These are phyloP conservation scores for Trichomalopsis sarcophagae DNA, from an alignment of 1,140 invertebrate genomes.

Conservation along the genomic window DNA sequence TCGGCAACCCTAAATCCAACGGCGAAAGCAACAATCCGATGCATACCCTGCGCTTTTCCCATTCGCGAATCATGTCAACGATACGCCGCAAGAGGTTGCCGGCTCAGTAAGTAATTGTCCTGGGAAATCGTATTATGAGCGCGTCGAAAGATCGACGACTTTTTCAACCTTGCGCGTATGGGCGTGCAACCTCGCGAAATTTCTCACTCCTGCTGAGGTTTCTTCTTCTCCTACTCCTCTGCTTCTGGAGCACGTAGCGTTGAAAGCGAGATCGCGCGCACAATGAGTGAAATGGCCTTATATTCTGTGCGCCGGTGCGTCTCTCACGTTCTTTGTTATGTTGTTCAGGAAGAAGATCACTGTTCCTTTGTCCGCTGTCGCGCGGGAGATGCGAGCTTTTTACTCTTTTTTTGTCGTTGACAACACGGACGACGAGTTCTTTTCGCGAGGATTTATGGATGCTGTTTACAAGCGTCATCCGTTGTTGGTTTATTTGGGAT, in stretches of 20 bases:
- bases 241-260: neutral
- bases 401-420: too few species aligned
- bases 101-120: slow-evolving; percentile 27
- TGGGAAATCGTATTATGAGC: slow-evolving; percentile 46
- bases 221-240: neutral
- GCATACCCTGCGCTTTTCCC: neutral
- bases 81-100: neutral
- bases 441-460: too few species aligned
- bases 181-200: slow-evolving; percentile 4
- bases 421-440: too few species aligned
- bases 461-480: too few species aligned
- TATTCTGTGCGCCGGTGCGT: neutral
- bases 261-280: neutral
- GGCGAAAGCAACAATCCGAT: slow-evolving; percentile 39
- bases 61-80: slow-evolving; percentile 29
- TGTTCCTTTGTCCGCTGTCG: too few species aligned
- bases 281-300: slow-evolving; percentile 37
- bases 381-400: too few species aligned
- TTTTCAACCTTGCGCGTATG: neutral
- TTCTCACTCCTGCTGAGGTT: slow-evolving; percentile 13
- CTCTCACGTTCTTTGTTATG: slow-evolving; percentile 14
- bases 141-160: slow-evolving; percentile 47
- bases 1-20: neutral
- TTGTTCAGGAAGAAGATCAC: too few species aligned
- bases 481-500: too few species aligned